Conservation (phyloP, 2,888 invertebrate genomes). For the Tetragonula carbonaria region DNA sequence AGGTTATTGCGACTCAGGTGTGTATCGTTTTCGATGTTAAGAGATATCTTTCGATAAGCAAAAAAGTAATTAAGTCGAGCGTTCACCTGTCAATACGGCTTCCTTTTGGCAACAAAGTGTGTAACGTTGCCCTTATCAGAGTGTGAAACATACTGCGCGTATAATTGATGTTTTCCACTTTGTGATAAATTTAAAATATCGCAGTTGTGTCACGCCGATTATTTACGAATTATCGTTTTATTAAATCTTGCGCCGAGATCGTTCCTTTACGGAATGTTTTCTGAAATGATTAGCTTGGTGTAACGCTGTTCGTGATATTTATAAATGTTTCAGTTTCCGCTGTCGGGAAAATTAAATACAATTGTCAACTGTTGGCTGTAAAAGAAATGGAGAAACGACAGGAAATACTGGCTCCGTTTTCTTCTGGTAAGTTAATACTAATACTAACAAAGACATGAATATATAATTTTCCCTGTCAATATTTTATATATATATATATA, state of each 20-base stretch:
- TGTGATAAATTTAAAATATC: background rate
- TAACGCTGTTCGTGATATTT: constrained; percentile 33
- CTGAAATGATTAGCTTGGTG: background rate
- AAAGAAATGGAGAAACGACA: constrained; percentile 79
- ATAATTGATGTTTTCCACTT: constrained; percentile 36
- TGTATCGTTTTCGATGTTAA: constrained; percentile 46
- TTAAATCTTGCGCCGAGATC: background rate
- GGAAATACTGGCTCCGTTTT: constrained; percentile 80
- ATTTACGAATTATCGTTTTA: background rate
- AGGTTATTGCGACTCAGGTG: constrained; percentile 55
- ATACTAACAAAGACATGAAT: constrained; percentile 24
- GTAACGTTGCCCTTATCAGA: constrained; percentile 58
- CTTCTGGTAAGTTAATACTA: constrained; percentile 77
- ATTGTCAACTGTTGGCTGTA: constrained; percentile 30
- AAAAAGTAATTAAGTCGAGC: constrained; percentile 41
- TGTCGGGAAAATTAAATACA: constrained; percentile 35
- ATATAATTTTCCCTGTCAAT: constrained; percentile 39
- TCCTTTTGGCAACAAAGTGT: constrained; percentile 77
- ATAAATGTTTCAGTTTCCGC: constrained; percentile 57
- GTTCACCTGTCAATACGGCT: constrained; percentile 77
- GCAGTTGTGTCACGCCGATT: background rate
- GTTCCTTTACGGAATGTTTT: background rate
- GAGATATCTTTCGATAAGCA: constrained; percentile 15
- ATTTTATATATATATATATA: constrained; percentile 1
- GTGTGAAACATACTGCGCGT: constrained; percentile 59